Evolutionary conservation across 2,797 vertebrate genomes (phyloP).

Genomic region (Carcharodon carcharias): DNA sequence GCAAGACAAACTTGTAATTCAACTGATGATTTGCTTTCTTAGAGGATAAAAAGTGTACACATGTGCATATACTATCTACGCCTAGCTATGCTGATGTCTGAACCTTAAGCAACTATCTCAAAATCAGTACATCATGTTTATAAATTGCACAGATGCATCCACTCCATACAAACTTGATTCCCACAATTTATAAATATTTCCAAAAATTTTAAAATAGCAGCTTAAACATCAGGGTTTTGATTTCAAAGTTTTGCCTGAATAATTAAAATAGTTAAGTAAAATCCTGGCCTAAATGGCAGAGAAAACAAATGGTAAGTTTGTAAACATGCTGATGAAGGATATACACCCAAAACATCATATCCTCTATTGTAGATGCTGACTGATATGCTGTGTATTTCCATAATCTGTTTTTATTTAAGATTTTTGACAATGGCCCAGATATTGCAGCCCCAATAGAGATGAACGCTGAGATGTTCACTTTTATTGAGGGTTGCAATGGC

Average conservation of each 20-base stretch:
- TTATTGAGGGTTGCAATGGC: no score
- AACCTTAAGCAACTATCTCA: not conserved
- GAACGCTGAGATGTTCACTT: not conserved
- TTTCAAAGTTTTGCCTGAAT: not conserved
- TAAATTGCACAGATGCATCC: not conserved
- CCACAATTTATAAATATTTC: not conserved
- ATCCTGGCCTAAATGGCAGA: not conserved
- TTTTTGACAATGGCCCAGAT: not conserved
- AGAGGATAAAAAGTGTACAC: not conserved
- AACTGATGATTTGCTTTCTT: not conserved
- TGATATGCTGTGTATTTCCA: not conserved
- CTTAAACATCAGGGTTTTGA: not conserved
- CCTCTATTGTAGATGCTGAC: not conserved
- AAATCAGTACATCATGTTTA: constrained; percentile 21
- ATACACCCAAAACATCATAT: not conserved
- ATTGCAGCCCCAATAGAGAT: not conserved
- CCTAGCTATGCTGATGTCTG: not conserved
- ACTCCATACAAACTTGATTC: not conserved
- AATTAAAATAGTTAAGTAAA: not conserved
- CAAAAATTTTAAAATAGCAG: not conserved
- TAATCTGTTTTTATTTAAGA: not conserved
- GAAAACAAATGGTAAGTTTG: not conserved
- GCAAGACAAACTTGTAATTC: not conserved
- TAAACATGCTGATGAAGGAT: not conserved
- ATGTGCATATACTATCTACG: not conserved